Percentiles rank a stretch among this genome's conserved stretches.
These are phyloP conservation scores for Mallotus villosus DNA, from an alignment of 2,797 vertebrate species.

Conservation along the genomic window DNA sequence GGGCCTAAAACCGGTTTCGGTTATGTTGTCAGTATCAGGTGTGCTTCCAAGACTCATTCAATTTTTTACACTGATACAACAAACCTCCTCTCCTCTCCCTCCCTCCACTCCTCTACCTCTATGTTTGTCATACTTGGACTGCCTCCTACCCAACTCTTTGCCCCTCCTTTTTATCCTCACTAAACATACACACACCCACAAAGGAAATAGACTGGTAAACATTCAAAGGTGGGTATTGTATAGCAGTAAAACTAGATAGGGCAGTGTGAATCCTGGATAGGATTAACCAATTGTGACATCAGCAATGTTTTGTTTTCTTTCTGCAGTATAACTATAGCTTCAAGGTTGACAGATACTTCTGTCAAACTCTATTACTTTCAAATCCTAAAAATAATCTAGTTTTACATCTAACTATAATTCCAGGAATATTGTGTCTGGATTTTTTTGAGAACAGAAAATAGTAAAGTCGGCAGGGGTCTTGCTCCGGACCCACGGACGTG, in stretches of 20 bases:
- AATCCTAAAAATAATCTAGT: neutral
- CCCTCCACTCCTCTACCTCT: neutral
- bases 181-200: neutral
- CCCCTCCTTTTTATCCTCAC: neutral
- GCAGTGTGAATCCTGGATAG: too few species aligned
- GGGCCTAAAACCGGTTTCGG: neutral
- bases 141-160: neutral
- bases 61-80: too few species aligned
- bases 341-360: too few species aligned
- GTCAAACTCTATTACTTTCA: too few species aligned
- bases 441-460: neutral
- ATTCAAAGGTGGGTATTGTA: neutral
- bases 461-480: too few species aligned
- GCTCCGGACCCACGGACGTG: too few species aligned
- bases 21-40: too few species aligned
- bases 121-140: neutral
- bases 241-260: neutral
- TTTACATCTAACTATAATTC: neutral
- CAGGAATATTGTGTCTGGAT: neutral
- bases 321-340: too few species aligned
- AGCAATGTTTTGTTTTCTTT: too few species aligned
- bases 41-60: too few species aligned
- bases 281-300: too few species aligned
- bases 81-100: constrained; percentile 1
- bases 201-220: neutral